phyloP scores from a whole-genome alignment of 1,140 invertebrate genomes.

The Listronotus bonariensis region DNA sequence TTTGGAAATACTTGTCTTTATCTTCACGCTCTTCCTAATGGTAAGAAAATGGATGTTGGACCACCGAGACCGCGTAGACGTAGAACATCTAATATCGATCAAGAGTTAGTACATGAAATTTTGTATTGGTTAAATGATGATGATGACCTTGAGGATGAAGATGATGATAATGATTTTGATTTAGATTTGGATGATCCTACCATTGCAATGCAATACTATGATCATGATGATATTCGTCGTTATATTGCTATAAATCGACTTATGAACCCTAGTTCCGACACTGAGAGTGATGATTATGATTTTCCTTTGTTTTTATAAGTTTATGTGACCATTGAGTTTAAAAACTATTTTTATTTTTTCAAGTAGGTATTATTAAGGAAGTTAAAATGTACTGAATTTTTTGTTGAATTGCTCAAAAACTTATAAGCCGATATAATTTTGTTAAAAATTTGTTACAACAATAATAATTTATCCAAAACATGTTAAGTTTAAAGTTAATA shows the following conservation, averaged over 20 bases:
- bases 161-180: constrained; percentile 12
- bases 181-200: constrained; percentile 29
- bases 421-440: too few species aligned
- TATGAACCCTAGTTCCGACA: constrained; percentile 13
- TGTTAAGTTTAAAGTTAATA: too few species aligned
- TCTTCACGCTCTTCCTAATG: constrained; percentile 78
- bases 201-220: constrained; percentile 35
- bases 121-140: constrained; percentile 31
- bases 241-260: constrained; percentile 28
- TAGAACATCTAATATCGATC: constrained; percentile 14
- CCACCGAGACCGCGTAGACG: constrained; percentile 63
- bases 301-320: background rate
- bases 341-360: too few species aligned
- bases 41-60: constrained; percentile 73
- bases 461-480: too few species aligned
- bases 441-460: too few species aligned
- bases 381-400: too few species aligned
- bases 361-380: too few species aligned
- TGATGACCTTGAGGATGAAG: constrained; percentile 6
- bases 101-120: constrained; percentile 28
- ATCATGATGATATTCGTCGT: constrained; percentile 26
- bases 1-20: constrained; percentile 93
- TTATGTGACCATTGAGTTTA: background rate
- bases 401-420: too few species aligned
- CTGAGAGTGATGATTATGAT: constrained; percentile 17